These are phyloP conservation scores for Gadopsis marmoratus DNA, from an alignment of 2,797 vertebrate genomes.

Conservation along the genomic window DNA sequence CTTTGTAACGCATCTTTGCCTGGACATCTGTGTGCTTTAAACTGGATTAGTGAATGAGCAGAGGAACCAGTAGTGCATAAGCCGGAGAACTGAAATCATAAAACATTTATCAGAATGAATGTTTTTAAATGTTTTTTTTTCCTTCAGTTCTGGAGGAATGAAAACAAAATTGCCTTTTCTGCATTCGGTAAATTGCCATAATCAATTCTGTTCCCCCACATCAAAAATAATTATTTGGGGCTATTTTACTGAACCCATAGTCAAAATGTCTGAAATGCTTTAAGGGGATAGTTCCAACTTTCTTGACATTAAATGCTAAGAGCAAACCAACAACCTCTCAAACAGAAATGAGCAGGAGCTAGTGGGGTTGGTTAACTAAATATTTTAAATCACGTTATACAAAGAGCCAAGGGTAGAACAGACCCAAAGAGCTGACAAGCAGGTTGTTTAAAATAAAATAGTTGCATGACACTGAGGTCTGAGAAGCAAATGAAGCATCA, in stretches of 20 bases:
- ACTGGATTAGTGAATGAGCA: background rate
- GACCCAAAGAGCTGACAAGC: too few species aligned
- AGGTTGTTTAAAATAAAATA: background rate
- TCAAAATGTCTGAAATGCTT: background rate
- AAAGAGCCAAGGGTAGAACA: too few species aligned
- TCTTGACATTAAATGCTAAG: background rate
- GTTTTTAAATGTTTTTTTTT: constrained; percentile 2
- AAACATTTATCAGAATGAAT: constrained; percentile 5
- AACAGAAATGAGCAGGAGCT: background rate
- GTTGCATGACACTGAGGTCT: background rate
- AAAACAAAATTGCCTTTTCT: constrained; percentile 20
- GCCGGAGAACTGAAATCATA: constrained; percentile 11
- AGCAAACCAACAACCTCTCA: background rate
- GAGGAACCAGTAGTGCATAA: background rate
- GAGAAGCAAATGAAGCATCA: background rate
- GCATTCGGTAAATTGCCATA: background rate
- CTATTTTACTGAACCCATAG: background rate
- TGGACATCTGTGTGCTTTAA: constrained; percentile 26
- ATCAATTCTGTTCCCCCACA: background rate
- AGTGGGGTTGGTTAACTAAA: background rate
- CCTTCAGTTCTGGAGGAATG: background rate
- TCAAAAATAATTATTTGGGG: background rate
- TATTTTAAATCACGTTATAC: background rate
- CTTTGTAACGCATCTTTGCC: background rate
- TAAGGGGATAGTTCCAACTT: background rate